Conservation (phyloP, 2,113 vertebrate genomes). For the Castor canadensis region DNA sequence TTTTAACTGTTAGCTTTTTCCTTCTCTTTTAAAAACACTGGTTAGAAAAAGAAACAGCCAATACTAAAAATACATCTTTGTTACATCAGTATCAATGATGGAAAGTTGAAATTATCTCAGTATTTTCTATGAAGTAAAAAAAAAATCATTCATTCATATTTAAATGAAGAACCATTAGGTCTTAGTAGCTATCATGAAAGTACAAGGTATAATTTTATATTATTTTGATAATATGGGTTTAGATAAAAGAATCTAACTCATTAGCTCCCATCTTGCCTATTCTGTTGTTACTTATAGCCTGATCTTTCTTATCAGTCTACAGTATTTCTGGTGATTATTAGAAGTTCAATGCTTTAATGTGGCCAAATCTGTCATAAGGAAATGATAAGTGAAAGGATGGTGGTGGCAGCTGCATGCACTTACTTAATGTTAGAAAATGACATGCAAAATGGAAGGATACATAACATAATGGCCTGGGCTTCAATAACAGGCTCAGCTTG, state of each 20-base stretch:
- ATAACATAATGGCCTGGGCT: conserved; percentile 82
- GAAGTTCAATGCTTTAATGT: conserved; percentile 85
- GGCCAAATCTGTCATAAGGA: conserved; percentile 86
- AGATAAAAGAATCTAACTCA: conserved; percentile 88
- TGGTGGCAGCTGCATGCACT: conserved; percentile 80
- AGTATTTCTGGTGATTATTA: conserved; percentile 83
- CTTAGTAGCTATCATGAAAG: conserved; percentile 82
- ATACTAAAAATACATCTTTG: conserved; percentile 69
- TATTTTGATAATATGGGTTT: conserved; percentile 86
- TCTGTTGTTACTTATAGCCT: conserved; percentile 85
- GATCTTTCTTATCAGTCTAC: conserved; percentile 82
- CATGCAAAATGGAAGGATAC: conserved; percentile 83
- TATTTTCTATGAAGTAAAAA: conserved; percentile 80
- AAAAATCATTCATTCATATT: conserved; percentile 85
- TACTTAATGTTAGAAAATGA: conserved; percentile 85
- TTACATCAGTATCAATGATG: conserved; percentile 56
- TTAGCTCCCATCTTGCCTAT: conserved; percentile 86
- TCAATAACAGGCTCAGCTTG: conserved; percentile 84
- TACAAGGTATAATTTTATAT: conserved; percentile 89
- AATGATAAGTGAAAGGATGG: conserved; percentile 83
- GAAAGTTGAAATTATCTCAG: conserved; percentile 82
- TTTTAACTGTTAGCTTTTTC: neutral
- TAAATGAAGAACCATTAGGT: conserved; percentile 87
- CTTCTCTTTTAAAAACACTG: conserved; percentile 54
- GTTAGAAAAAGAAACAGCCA: neutral